Base-by-base conservation (phyloP, 2,888 invertebrate genomes). In the Parnassius mnemosyne region DNA sequence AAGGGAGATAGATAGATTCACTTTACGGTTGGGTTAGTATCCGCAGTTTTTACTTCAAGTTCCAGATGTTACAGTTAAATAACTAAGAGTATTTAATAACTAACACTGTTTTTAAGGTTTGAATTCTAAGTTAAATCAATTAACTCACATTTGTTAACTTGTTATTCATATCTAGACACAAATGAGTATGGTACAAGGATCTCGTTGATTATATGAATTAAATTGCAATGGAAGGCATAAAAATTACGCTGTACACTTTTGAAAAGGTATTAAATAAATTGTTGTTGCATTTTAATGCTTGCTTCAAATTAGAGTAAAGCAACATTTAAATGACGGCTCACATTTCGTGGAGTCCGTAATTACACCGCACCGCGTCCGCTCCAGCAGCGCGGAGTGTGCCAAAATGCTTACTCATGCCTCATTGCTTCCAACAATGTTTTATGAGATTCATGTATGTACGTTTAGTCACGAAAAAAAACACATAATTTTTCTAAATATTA, bases 321-420 rank as follows among this genome's bases (percentile, higher is more conserved):
- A 85, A 87, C 87, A 87, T 88, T 89, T 87, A 89, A 89, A 82
- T 82, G 88, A 86, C 84, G 84, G 85, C 84, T 85, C 85, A 81
- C 85, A 84, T 86, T 84, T 85, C 79, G 84, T 81, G 10, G 50
- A 80, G 81, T 78, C 59, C 61, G 65, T 67, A 65, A 67, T 65
- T 65, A 63, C 43, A 47, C 59, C 41, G 55, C 34, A 43, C 60
- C 42, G 56, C 41, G 57, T 49, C 13, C 34, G 55, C 55, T 20
- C 34, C 25, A n/a, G 34, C 25, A n/a, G 34, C 10, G 49, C 56
- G 49, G 47, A 53, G 47, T 42, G 47, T 60, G 60, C 53, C 60
- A 54, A 54, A 60, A 60, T 16, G 60, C 49, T 60, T 47, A 44
- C 46, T 54, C 53, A 60, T 44, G 60, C 49, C 49, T 54, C 60